These are phyloP conservation scores for Leptoclinus maculatus DNA, from an alignment of 2,797 vertebrate genomes.

Conservation along the genomic window DNA sequence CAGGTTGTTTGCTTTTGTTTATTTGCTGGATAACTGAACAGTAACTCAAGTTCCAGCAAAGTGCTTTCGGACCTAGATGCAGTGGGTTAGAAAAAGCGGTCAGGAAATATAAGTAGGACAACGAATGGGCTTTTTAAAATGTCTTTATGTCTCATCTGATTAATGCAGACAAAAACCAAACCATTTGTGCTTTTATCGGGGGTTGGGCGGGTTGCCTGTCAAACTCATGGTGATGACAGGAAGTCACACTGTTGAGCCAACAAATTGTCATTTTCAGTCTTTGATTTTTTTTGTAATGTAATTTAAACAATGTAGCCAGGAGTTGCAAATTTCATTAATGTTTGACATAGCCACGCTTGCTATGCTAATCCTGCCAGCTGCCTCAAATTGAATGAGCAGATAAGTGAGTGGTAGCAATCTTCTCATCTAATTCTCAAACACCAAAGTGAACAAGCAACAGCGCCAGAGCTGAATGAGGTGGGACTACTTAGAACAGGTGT, in stretches of 20 bases:
- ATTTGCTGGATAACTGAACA: slow-evolving; percentile 43
- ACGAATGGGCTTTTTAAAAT: background rate
- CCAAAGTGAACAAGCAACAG: background rate
- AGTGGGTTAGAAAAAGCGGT: background rate
- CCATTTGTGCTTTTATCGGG: background rate
- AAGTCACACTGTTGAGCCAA: background rate
- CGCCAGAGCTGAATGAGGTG: background rate
- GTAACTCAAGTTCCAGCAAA: slow-evolving; percentile 2
- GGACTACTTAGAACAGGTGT: background rate
- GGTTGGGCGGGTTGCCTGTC: background rate
- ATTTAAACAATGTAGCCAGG: background rate
- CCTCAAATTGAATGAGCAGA: background rate
- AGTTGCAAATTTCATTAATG: background rate
- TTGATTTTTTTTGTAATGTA: background rate
- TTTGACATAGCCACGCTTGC: background rate
- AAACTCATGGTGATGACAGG: background rate
- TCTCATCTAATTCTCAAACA: background rate
- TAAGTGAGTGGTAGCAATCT: background rate
- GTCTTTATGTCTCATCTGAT: background rate
- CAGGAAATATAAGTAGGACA: background rate
- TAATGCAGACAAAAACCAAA: background rate
- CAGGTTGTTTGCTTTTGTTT: slow-evolving; percentile 48
- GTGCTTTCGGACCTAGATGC: background rate
- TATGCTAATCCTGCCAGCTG: background rate
- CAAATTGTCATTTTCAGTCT: background rate